Conservation (phyloP, 2,113 vertebrate genomes). For the Cyphomyrus discorhynchus region DNA sequence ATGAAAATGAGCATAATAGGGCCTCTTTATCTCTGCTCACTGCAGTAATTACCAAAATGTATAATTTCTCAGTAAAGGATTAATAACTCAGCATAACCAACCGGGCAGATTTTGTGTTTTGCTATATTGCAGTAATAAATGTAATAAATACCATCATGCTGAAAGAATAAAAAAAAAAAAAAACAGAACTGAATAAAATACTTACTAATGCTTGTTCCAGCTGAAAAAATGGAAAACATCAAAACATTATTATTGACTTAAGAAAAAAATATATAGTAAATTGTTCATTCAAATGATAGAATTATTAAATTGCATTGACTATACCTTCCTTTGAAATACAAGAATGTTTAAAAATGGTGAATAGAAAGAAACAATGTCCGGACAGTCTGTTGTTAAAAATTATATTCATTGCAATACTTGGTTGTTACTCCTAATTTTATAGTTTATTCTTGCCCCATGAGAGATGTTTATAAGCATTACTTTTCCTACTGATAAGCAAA, state of each 20-base stretch:
- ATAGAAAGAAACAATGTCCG: not conserved
- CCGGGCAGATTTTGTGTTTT: not conserved
- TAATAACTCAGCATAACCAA: not conserved
- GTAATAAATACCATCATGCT: not conserved
- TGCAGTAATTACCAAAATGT: slow-evolving; percentile 3
- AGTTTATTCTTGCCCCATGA: not conserved
- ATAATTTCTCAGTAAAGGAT: not conserved
- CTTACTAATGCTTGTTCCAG: slow-evolving; percentile 32
- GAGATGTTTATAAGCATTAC: not conserved
- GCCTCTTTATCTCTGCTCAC: not conserved
- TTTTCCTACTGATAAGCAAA: not conserved
- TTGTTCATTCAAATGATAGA: not conserved
- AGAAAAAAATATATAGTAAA: not conserved
- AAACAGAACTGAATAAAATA: not conserved
- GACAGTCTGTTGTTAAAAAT: not conserved
- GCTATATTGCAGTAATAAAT: not conserved
- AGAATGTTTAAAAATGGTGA: not conserved
- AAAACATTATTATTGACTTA: not conserved
- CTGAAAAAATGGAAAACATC: slow-evolving; percentile 28
- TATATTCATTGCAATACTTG: not conserved
- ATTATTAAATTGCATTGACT: not conserved
- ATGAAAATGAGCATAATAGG: not conserved
- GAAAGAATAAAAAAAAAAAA: not conserved
- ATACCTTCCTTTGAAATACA: not conserved
- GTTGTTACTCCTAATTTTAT: not conserved